phyloP scores from a whole-genome alignment of 2,113 vertebrate species.

The Emydocephalus ijimae region DNA sequence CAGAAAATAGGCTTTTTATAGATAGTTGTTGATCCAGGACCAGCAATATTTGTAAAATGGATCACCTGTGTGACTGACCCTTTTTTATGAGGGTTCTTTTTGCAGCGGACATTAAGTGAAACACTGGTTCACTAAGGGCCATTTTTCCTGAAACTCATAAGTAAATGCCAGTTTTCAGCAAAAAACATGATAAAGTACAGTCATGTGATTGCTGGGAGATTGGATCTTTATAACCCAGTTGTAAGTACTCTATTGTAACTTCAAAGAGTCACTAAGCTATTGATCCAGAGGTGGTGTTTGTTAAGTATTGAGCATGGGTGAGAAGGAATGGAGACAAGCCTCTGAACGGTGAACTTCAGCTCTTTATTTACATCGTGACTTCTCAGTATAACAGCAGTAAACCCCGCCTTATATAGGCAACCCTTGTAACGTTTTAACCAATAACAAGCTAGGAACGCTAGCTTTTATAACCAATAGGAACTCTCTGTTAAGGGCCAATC shows the following conservation, averaged over 20 bases:
- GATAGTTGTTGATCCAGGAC: neutral
- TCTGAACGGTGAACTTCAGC: too few species aligned
- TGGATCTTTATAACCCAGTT: neutral
- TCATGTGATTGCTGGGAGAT: neutral
- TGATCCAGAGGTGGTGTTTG: neutral
- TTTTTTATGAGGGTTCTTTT: neutral
- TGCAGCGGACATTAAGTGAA: neutral
- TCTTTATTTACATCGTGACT: too few species aligned
- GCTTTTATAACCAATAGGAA: too few species aligned
- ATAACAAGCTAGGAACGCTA: too few species aligned
- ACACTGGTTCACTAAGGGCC: neutral
- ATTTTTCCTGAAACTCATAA: neutral
- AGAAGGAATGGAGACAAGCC: too few species aligned
- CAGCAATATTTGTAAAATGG: neutral
- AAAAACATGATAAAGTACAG: neutral
- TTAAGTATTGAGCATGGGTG: too few species aligned
- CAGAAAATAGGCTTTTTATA: neutral
- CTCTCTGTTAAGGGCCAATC: too few species aligned
- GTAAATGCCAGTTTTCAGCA: neutral
- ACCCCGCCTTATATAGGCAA: too few species aligned
- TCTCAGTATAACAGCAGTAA: too few species aligned
- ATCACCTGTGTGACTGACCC: neutral
- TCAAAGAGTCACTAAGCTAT: neutral
- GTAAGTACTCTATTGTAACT: neutral
- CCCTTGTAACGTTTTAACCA: too few species aligned